Evolutionary conservation across 2,113 vertebrate genomes (phyloP), one percentile per base, ranked within the genome.

Genomic region (Neotoma lepida): DNA sequence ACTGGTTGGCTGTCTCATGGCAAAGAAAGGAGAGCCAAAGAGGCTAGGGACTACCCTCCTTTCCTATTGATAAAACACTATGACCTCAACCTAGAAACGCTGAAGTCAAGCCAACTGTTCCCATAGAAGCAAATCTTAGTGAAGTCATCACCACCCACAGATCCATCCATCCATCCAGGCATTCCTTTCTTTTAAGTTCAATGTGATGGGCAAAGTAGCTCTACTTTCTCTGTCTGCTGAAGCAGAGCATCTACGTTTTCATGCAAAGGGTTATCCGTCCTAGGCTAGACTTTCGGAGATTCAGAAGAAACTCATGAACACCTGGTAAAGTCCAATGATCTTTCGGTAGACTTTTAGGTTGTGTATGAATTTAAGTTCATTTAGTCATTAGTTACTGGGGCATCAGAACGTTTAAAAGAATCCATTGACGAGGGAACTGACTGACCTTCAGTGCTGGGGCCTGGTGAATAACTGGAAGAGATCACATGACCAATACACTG

Each of bases 371-470:
- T 89, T 77, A 86, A 73, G 87, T 86, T 61, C 80, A 71, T 89
- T 95, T 93, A 70, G 82, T 85, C 39, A 89, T 54, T n/a, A 56
- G 80, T 44, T 82, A 86, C 46, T 49, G 71, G 87, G 61, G 44
- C 73, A 78, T 92, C 63, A 54, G 41, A 35, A 87, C 3, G 6
- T 88, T 95, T 89, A 76, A 91, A 94, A 77, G 33, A 95, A 86
- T 70, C 90, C 46, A 87, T 30, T 61, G 46, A 44, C 64, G 44
- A 80, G 68, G 49, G 10, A 35, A 46, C 6, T 64, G 35, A 39
- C 87, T 64, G 88, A 89, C 85, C 54, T 87, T 84, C 73, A 56
- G 46, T 41, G 33, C 77, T 46, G 12, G 9, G 17, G 9, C 13
- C 10, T 20, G 33, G 39, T 12, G 9, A 35, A 26, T 2, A 17